phyloP scores from a whole-genome alignment of 2,888 invertebrate species.

The Hermodice carunculata region DNA sequence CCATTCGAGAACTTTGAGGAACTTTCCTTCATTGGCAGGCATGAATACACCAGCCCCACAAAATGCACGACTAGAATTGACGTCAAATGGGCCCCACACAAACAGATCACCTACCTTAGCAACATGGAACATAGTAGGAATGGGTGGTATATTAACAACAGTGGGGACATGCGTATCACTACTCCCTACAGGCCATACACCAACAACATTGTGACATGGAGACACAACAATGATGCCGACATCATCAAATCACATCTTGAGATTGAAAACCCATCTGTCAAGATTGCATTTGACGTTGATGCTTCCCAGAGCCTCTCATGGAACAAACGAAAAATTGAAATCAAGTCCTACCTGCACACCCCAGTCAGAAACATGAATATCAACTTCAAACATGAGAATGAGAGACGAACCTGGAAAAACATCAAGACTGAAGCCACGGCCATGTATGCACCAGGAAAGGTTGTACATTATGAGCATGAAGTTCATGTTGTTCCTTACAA shows the following conservation, averaged over 20 bases:
- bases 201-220: slow-evolving; percentile 27
- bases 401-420: neutral
- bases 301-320: neutral
- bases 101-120: slow-evolving; percentile 23
- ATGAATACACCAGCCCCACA: slow-evolving; percentile 3
- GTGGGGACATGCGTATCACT: slow-evolving; percentile 26
- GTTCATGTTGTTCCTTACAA: slow-evolving; percentile 3
- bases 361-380: too few species aligned
- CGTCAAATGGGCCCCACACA: slow-evolving; percentile 21
- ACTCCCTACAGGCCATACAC: slow-evolving; percentile 26
- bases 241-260: slow-evolving; percentile 19
- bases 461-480: slow-evolving; percentile 23
- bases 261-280: slow-evolving; percentile 14
- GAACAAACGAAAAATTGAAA: neutral
- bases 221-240: slow-evolving; percentile 22
- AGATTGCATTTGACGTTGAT: slow-evolving; percentile 7
- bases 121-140: slow-evolving; percentile 25
- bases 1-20: slow-evolving; percentile 34
- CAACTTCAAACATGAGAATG: slow-evolving; percentile 17
- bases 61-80: slow-evolving; percentile 20
- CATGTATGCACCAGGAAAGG: slow-evolving; percentile 14
- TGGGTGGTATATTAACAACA: slow-evolving; percentile 23
- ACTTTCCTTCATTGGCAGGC: slow-evolving; percentile 11
- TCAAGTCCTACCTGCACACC: slow-evolving; percentile 17
- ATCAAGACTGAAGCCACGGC: slow-evolving; percentile 10